Evolutionary conservation across 1,140 invertebrate species (phyloP).

Genomic region (Eriocheir sinensis): DNA sequence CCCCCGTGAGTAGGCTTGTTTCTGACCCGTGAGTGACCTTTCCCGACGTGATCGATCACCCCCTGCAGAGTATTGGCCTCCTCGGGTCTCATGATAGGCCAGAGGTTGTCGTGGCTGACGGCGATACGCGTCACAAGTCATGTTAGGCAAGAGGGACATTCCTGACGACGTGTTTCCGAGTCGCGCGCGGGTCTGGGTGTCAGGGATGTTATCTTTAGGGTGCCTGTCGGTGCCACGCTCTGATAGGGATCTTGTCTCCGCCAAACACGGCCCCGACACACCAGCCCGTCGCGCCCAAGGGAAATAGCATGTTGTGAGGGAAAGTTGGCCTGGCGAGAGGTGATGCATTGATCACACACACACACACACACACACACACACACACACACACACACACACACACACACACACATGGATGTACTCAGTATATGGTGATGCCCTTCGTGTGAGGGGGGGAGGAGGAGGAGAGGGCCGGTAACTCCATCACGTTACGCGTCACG

Average conservation of each 20-base stretch:
- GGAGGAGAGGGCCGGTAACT: background rate
- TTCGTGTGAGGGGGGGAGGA: background rate
- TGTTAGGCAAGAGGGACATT: slow-evolving; percentile 42
- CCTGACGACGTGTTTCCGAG: slow-evolving; percentile 4
- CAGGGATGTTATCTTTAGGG: slow-evolving; percentile 39
- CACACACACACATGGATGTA: background rate
- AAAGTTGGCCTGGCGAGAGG: background rate
- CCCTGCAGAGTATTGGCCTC: background rate
- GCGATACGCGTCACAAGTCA: slow-evolving; percentile 35
- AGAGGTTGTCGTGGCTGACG: slow-evolving; percentile 18
- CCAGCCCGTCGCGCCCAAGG: background rate
- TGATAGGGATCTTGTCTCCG: slow-evolving; percentile 37
- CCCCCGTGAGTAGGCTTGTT: background rate
- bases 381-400: slow-evolving; percentile 46
- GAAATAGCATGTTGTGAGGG: slow-evolving; percentile 16
- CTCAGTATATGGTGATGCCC: background rate
- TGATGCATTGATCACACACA: background rate
- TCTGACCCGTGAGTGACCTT: background rate
- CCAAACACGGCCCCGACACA: background rate
- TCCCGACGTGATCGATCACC: background rate
- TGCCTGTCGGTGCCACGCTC: slow-evolving; percentile 40
- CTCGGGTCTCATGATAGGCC: slow-evolving; percentile 28
- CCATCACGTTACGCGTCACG: background rate
- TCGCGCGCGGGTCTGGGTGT: slow-evolving; percentile 10
- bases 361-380: slow-evolving; percentile 38